Evolutionary conservation across 2,888 invertebrate genomes (phyloP).

Genomic region (Tachystola acroxantha): DNA sequence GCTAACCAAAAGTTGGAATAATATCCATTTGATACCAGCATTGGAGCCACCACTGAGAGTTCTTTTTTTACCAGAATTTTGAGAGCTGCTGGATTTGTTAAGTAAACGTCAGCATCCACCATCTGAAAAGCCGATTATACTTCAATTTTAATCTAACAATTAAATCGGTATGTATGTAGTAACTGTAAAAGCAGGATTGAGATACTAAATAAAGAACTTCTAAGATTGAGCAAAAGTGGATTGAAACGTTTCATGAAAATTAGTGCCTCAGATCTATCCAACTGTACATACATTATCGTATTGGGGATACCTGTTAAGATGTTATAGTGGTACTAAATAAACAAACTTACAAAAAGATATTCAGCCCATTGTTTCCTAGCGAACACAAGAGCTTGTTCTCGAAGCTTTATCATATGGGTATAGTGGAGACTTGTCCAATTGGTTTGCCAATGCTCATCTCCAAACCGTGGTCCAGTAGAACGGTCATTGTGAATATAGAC

Average conservation of each 20-base stretch:
- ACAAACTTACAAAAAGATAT: conserved; percentile 87
- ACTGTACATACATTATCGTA: too few species aligned
- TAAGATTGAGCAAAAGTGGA: too few species aligned
- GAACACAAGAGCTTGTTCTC: conserved; percentile 85
- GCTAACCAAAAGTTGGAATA: conserved; percentile 97
- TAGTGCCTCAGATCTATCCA: too few species aligned
- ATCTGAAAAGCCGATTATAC: conserved; percentile 83
- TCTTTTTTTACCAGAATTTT: conserved; percentile 80
- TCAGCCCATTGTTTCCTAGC: conserved; percentile 92
- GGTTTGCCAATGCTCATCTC: conserved; percentile 80
- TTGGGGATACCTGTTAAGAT: too few species aligned
- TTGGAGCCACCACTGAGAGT: conserved; percentile 86
- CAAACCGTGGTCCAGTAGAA: conserved; percentile 31
- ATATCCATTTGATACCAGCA: conserved; percentile 90
- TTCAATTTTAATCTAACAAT: too few species aligned
- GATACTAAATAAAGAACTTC: too few species aligned
- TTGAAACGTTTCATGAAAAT: too few species aligned
- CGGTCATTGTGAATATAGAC: conserved; percentile 78
- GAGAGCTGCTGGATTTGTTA: conserved; percentile 83
- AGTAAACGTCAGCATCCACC: conserved; percentile 90
- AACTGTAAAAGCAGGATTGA: too few species aligned
- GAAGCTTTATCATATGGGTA: conserved; percentile 85
- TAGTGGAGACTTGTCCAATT: conserved; percentile 89
- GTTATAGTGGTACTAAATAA: too few species aligned
- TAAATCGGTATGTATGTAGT: too few species aligned